These are phyloP conservation scores for Stigmatopora argus DNA, from an alignment of 2,113 vertebrate genomes.

Conservation along the genomic window DNA sequence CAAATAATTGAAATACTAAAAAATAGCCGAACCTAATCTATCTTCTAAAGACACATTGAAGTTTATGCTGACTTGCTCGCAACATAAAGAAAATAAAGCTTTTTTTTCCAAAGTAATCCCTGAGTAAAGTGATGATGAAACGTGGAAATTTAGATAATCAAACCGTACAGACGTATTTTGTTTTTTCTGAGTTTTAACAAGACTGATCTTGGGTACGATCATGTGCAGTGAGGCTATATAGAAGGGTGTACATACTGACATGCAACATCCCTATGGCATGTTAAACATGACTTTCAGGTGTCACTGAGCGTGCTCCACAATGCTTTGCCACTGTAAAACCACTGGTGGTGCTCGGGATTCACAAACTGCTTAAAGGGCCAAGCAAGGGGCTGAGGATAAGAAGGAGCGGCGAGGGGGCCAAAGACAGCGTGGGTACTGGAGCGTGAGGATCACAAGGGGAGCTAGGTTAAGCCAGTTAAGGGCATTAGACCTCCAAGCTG, in stretches of 20 bases:
- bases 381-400: slow-evolving; percentile 26
- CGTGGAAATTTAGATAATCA: too few species aligned
- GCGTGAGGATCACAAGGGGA: slow-evolving; percentile 65
- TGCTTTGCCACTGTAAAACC: slow-evolving; percentile 53
- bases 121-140: too few species aligned
- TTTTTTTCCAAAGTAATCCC: too few species aligned
- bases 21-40: too few species aligned
- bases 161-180: too few species aligned
- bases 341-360: slow-evolving; percentile 43
- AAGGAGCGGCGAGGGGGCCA: slow-evolving; percentile 39
- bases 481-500: slow-evolving; percentile 83
- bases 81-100: too few species aligned
- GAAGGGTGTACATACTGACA: slow-evolving; percentile 34
- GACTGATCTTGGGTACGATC: too few species aligned
- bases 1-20: too few species aligned
- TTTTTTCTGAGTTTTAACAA: too few species aligned
- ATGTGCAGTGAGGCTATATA: too few species aligned
- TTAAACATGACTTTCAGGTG: slow-evolving; percentile 50
- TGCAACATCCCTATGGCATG: slow-evolving; percentile 45
- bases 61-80: too few species aligned
- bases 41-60: too few species aligned
- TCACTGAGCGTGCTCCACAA: slow-evolving; percentile 45
- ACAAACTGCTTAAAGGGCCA: slow-evolving; percentile 38
- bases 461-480: slow-evolving; percentile 78
- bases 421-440: slow-evolving; percentile 50